Conservation (phyloP, 2,797 vertebrate species). For the Gymnothorax reevesii region DNA sequence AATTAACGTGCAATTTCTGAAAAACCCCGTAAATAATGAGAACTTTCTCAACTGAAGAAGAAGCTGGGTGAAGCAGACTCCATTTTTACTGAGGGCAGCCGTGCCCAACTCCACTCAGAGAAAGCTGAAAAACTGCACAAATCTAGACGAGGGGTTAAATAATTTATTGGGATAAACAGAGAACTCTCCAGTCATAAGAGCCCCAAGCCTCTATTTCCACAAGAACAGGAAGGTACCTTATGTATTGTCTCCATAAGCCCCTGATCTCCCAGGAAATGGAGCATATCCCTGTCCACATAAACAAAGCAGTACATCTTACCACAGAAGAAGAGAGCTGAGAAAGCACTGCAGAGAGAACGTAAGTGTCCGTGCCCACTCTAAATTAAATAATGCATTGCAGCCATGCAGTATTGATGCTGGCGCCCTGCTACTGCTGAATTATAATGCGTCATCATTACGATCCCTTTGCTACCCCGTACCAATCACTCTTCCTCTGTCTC, state of each 20-base stretch:
- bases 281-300: background rate
- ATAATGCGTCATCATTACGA: slow-evolving; percentile 44
- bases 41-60: background rate
- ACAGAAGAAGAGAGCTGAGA: background rate
- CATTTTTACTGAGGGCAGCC: too few relatives aligned
- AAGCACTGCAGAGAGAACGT: slow-evolving; percentile 33
- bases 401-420: slow-evolving; percentile 63
- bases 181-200: background rate
- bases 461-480: background rate
- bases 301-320: background rate
- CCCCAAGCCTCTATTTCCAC: background rate
- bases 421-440: slow-evolving; percentile 61
- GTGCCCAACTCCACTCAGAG: background rate
- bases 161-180: slow-evolving; percentile 10
- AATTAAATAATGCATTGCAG: slow-evolving; percentile 66
- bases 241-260: background rate
- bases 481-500: background rate
- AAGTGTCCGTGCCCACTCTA: slow-evolving; percentile 41
- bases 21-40: background rate
- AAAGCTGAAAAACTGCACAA: background rate
- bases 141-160: slow-evolving; percentile 1
- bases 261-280: slow-evolving; percentile 5
- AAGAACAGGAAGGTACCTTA: background rate
- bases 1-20: background rate
- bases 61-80: background rate